Percentiles rank a stretch among this genome's conserved stretches.
phyloP scores from a whole-genome alignment of 2,113 vertebrate species.

The Rhinopomastus cyanomelas region DNA sequence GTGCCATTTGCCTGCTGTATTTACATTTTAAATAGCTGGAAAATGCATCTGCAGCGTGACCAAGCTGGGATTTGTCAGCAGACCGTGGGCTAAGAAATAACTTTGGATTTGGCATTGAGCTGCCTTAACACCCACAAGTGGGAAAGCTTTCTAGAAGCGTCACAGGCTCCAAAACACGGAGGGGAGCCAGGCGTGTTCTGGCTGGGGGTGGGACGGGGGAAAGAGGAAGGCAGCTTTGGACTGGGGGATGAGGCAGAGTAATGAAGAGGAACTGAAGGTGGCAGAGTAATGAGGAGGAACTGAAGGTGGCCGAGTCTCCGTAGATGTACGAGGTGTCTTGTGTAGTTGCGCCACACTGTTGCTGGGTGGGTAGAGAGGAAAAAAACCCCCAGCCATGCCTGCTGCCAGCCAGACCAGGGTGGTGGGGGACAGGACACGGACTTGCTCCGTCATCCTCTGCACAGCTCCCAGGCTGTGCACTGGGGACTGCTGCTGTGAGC shows the following conservation, averaged over 20 bases:
- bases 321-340: too few species aligned
- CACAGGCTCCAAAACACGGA: not conserved
- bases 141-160: not conserved
- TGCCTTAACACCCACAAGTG: not conserved
- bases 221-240: not conserved
- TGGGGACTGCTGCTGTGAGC: not conserved
- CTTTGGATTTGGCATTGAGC: not conserved
- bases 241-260: not conserved
- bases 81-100: not conserved
- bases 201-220: rapidly evolving
- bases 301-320: too few species aligned
- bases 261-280: not conserved
- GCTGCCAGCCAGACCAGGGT: not conserved
- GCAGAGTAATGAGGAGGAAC: not conserved
- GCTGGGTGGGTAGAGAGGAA: not conserved
- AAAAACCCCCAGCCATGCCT: not conserved
- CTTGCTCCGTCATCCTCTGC: rapidly evolving
- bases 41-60: not conserved
- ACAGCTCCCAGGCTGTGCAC: not conserved
- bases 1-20: not conserved
- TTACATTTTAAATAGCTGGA: not conserved
- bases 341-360: too few species aligned
- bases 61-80: not conserved
- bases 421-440: not conserved
- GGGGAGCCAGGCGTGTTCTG: not conserved